These are phyloP conservation scores for Penaeus vannamei DNA, from an alignment of 1,140 invertebrate species.

Conservation along the genomic window DNA sequence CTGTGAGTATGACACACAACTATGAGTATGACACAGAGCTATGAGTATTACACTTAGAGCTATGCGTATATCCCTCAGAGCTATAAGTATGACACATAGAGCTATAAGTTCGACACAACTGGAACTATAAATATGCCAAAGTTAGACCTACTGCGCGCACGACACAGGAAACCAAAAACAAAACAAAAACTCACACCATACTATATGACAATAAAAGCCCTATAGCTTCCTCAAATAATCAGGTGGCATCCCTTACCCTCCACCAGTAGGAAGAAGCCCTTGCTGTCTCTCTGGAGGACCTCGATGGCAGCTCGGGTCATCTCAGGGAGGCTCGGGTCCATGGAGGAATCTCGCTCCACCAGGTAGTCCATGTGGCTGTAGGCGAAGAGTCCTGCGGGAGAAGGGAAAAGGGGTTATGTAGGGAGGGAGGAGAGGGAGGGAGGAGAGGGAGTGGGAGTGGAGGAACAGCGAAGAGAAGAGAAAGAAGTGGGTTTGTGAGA, in stretches of 20 bases:
- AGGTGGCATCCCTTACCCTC: conserved; percentile 44
- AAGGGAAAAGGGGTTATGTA: not conserved
- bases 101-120: too few relatives aligned
- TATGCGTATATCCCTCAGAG: too few relatives aligned
- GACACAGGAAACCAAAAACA: too few relatives aligned
- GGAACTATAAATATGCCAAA: too few relatives aligned
- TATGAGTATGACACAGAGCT: too few relatives aligned
- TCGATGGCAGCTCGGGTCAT: conserved; percentile 68
- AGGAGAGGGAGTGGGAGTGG: not conserved
- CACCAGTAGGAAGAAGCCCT: conserved; percentile 68
- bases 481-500: not conserved
- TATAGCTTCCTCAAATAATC: too few relatives aligned
- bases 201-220: not conserved
- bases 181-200: not conserved
- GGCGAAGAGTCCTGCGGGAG: conserved; percentile 61
- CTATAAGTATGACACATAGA: too few relatives aligned
- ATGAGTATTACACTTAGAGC: too few relatives aligned
- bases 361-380: conserved; percentile 67
- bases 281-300: conserved; percentile 58
- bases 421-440: not conserved
- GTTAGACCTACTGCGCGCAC: too few relatives aligned
- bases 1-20: too few relatives aligned
- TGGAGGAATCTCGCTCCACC: conserved; percentile 53
- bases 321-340: conserved; percentile 69
- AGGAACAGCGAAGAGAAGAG: not conserved